Conservation (phyloP, 1,140 invertebrate genomes). For the Physella acuta region DNA sequence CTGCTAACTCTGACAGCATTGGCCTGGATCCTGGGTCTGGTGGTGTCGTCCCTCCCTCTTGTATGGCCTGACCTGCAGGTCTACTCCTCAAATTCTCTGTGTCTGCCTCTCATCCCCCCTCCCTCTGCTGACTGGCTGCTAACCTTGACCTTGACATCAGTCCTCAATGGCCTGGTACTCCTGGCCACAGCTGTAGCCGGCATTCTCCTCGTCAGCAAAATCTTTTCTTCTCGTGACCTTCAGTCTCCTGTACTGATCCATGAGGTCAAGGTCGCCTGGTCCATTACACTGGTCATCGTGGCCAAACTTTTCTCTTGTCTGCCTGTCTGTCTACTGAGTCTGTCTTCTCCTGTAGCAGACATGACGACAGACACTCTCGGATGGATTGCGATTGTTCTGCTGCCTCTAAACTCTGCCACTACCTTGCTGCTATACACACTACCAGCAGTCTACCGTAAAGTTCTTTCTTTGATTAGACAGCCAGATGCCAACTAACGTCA, state of each 20-base stretch:
- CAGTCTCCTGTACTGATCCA: slow-evolving; percentile 17
- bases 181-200: slow-evolving; percentile 24
- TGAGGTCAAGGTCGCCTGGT: slow-evolving; percentile 39
- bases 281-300: slow-evolving; percentile 32
- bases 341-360: slow-evolving; percentile 24
- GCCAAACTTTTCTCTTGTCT: slow-evolving; percentile 38
- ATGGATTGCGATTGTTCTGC: slow-evolving; percentile 32
- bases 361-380: slow-evolving; percentile 30
- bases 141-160: slow-evolving; percentile 17
- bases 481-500: no score
- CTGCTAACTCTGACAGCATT: not conserved
- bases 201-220: not conserved
- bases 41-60: not conserved
- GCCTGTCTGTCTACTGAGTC: slow-evolving; percentile 39
- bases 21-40: not conserved
- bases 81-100: slow-evolving; percentile 10
- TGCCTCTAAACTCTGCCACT: slow-evolving; percentile 35
- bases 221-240: slow-evolving; percentile 5
- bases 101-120: slow-evolving; percentile 18
- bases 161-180: slow-evolving; percentile 22
- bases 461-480: no score
- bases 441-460: no score
- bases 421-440: slow-evolving; percentile 36
- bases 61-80: not conserved
- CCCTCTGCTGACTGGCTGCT: slow-evolving; percentile 9